These are phyloP conservation scores for Patiria miniata DNA, from an alignment of 35 echinoderm and acorn worm species.

Conservation along the genomic window DNA sequence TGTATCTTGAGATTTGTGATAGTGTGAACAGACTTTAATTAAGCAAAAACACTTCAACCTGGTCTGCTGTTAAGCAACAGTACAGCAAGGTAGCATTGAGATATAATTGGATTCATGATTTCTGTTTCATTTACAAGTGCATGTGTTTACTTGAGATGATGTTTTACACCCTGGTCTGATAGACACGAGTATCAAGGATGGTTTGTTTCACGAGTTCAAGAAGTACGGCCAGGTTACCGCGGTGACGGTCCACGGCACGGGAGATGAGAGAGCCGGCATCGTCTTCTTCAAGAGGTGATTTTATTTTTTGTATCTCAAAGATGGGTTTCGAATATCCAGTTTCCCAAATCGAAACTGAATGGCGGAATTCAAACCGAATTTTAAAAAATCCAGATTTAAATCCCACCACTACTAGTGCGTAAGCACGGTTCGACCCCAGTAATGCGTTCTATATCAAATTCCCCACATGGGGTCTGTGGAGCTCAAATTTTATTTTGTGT, in stretches of 20 bases:
- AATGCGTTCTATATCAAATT: neutral
- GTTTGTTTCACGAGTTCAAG: constrained; percentile 99
- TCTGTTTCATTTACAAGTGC: no score
- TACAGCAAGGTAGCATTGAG: neutral
- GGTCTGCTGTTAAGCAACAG: neutral
- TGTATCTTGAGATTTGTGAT: no score
- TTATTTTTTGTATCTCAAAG: neutral
- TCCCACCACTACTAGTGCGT: no score
- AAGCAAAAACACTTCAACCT: neutral
- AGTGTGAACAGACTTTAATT: no score
- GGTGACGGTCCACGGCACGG: constrained; percentile 85
- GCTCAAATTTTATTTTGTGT: neutral
- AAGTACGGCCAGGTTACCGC: constrained; percentile 97
- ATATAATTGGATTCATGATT: neutral
- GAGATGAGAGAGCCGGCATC: constrained; percentile 85
- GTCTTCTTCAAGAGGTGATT: constrained; percentile 96
- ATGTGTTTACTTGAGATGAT: neutral
- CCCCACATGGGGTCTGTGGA: neutral
- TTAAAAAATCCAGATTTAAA: no score
- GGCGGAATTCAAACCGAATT: no score
- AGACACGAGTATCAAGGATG: constrained; percentile 99
- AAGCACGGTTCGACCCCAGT: no score
- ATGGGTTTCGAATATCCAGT: no score
- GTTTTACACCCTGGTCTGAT: constrained; percentile 1
- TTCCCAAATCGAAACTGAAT: no score